Evolutionary conservation across 1,140 invertebrate species (phyloP), one percentile per base, ranked within the genome.

Genomic region (Drosophila ambigua): DNA sequence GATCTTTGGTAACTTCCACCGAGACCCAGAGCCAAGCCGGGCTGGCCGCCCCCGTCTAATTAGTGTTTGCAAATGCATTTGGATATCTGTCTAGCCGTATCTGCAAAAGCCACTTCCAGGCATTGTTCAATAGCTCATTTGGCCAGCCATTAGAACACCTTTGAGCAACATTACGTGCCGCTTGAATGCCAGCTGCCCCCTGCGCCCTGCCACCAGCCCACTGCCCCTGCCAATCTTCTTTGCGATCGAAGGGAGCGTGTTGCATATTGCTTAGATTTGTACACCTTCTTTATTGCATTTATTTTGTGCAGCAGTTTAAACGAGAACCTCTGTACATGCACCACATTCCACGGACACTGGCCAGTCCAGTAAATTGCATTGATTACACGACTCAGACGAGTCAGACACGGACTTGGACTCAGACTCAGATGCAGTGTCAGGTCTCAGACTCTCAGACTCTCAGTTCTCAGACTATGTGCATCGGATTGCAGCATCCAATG

Each of bases 61-160:
- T 75, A 75, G 72, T 66, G 66, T 50, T 61, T 64, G 68, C 41
- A 65, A 52, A 13, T 48, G 60, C 53, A 53, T 13, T 52, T 57
- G 28, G 71, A 65, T 74, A 75, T 75, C 16, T 9, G 54, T 23
- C 24, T 28, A 4, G 2, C 4, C 23, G 43, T 41, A 66, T 74
- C 72, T 66, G 39, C 4, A 49, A 8, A 68, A 46, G 15, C 43
- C 61, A 74, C 71, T 75, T 75, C 72, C 72, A 75, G 72, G 48
- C 72, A 75, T 75, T 75, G 72, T 75, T 74, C 72, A 75, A 75
- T 75, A 73, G 78, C 77, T 69, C 48, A 65, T 81, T 84, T 87
- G 81, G 77, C 65, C 81, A 84, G 67, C 62, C 82, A 85, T 85
- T 85, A 85, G 81, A 85, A 85, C 82, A 85, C 82, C 82, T 85